A percentile compares a stretch with the other conserved stretches of the same genome.
phyloP scores from a whole-genome alignment of 2,888 invertebrate genomes.

The Rhagonycha fulva region DNA sequence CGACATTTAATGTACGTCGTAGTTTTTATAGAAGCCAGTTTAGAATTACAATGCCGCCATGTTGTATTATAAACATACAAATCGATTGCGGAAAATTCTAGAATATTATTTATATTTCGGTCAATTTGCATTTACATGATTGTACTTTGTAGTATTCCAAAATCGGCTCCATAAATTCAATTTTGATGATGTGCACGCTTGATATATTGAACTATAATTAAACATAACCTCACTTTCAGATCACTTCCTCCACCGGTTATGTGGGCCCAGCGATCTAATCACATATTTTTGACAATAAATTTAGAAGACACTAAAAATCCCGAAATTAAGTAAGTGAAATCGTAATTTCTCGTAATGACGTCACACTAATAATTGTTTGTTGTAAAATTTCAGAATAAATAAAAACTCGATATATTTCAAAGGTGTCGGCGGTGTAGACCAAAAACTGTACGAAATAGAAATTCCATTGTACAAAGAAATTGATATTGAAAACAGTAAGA shows the following conservation, averaged over 20 bases:
- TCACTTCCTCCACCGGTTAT: constrained; percentile 80
- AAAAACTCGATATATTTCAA: constrained; percentile 79
- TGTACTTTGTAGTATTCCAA: not conserved
- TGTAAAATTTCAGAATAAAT: constrained; percentile 60
- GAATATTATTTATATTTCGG: not conserved
- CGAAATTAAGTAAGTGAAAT: constrained; percentile 67
- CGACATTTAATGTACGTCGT: not conserved
- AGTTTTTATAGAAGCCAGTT: not conserved
- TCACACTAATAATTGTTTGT: not conserved
- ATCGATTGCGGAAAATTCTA: constrained; percentile 28
- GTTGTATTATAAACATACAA: constrained; percentile 22
- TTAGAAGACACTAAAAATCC: constrained; percentile 89
- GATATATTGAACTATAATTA: not conserved
- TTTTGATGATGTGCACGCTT: not conserved
- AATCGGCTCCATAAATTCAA: not conserved
- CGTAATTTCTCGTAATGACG: not conserved
- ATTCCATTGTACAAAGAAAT: constrained; percentile 84
- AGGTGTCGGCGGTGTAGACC: constrained; percentile 83
- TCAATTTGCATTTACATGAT: not conserved
- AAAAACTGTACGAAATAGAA: constrained; percentile 85
- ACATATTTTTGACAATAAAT: constrained; percentile 86
- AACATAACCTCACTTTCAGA: constrained; percentile 53
- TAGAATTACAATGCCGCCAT: constrained; percentile 24
- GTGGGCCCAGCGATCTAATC: constrained; percentile 90
- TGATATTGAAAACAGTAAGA: constrained; percentile 76